phyloP scores from a whole-genome alignment of 2,113 vertebrate genomes.

The Ellobius talpinus region DNA sequence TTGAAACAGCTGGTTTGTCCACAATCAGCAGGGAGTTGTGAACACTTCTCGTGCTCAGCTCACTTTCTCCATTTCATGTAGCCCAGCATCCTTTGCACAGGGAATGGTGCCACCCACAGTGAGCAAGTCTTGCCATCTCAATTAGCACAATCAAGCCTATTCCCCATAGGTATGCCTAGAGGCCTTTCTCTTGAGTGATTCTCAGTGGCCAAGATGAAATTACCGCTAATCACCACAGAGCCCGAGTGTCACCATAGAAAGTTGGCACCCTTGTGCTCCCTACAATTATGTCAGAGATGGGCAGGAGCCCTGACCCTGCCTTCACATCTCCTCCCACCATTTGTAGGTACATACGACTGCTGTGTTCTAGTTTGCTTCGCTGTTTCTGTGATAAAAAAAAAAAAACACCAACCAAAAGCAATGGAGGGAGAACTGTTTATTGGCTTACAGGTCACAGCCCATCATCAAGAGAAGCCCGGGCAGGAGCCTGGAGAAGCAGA shows the following conservation, averaged over 20 bases:
- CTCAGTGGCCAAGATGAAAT: not conserved
- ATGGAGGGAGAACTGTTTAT: not conserved
- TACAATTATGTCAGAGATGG: not conserved
- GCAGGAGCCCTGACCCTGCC: not conserved
- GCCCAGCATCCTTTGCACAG: not conserved
- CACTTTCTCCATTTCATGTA: not conserved
- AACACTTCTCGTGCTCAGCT: not conserved
- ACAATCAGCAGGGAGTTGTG: too few species aligned
- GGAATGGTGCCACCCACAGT: not conserved
- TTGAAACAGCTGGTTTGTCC: not conserved
- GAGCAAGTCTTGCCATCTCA: not conserved
- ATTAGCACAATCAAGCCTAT: not conserved
- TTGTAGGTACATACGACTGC: fast-evolving
- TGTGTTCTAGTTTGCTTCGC: not conserved
- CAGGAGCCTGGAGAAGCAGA: not conserved
- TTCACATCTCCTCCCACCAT: not conserved
- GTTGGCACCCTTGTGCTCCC: not conserved
- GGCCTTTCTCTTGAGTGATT: not conserved
- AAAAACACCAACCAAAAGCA: not conserved
- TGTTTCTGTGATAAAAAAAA: not conserved
- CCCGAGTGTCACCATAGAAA: not conserved
- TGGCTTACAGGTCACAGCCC: not conserved
- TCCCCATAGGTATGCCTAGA: not conserved
- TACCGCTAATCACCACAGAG: not conserved
- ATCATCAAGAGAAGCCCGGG: not conserved